These are phyloP conservation scores for Adrianichthys oophorus DNA, from an alignment of 2,797 vertebrate genomes.

Conservation along the genomic window DNA sequence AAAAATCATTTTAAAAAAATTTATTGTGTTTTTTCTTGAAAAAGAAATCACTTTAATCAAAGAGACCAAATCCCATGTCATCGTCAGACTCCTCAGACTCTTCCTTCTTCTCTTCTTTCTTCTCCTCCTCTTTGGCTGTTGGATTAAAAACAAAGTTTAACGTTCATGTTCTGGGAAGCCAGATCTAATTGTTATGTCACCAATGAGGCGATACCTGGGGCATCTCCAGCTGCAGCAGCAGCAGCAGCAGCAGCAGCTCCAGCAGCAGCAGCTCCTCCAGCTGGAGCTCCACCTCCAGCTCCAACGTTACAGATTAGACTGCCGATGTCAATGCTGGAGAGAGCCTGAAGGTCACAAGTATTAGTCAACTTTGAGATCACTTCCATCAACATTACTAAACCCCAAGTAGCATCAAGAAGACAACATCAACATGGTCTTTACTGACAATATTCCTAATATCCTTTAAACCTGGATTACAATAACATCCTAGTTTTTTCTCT, in stretches of 20 bases:
- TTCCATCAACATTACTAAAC: too few species aligned
- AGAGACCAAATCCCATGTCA: conserved; percentile 99
- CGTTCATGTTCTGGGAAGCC: too few species aligned
- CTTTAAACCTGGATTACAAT: too few species aligned
- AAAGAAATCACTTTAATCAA: conserved; percentile 84
- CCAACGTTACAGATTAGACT: conserved; percentile 96
- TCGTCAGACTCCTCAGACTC: conserved; percentile 97
- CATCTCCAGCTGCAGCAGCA: conserved; percentile 47
- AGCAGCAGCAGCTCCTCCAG: conserved; percentile 79
- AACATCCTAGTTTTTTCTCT: too few species aligned
- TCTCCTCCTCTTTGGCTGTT: conserved; percentile 93
- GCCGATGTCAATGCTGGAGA: conserved; percentile 90
- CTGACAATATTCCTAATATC: too few species aligned
- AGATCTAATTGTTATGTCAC: not conserved
- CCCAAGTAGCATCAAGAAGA: too few species aligned
- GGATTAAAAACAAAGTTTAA: not conserved
- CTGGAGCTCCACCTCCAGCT: conserved; percentile 83
- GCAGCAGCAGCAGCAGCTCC: conserved; percentile 20
- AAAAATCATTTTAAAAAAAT: conserved; percentile 28
- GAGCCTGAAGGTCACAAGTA: conserved; percentile 73
- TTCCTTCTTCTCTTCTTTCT: conserved; percentile 97
- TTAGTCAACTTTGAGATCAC: not conserved
- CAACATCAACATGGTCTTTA: too few species aligned
- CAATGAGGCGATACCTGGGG: conserved; percentile 67
- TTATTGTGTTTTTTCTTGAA: conserved; percentile 77